phyloP scores from a whole-genome alignment of 2,888 invertebrate genomes.

The Teinopalpus imperialis region DNA sequence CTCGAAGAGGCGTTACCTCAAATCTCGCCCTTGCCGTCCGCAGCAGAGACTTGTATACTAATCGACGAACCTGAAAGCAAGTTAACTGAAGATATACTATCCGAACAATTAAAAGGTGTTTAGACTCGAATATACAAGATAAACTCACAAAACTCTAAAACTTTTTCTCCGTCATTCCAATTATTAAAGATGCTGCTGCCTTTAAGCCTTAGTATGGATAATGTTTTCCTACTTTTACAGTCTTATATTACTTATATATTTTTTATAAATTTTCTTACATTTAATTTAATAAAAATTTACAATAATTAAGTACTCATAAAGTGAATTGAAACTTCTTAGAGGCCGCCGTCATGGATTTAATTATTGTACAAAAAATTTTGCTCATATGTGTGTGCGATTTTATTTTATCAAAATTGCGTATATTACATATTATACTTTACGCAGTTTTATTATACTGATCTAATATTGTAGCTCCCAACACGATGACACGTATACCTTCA shows the following conservation, averaged over 20 bases:
- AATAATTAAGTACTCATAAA: conserved; percentile 1
- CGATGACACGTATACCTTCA: conserved; percentile 24
- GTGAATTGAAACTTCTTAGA: conserved; percentile 7
- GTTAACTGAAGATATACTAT: conserved; percentile 28
- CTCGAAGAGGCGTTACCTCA: conserved; percentile 39
- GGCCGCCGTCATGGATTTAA: conserved; percentile 15
- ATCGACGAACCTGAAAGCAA: conserved; percentile 46
- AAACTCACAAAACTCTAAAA: too few species aligned
- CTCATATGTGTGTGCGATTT: not conserved
- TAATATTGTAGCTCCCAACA: conserved; percentile 7
- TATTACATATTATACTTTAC: too few species aligned
- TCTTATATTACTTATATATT: conserved; percentile 21
- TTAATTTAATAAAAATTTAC: conserved; percentile 8
- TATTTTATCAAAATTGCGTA: too few species aligned
- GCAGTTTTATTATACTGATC: not conserved
- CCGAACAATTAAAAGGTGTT: conserved; percentile 46
- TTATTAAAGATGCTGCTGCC: not conserved
- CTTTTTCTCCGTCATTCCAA: too few species aligned
- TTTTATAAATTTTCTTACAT: not conserved
- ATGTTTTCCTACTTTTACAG: conserved; percentile 19
- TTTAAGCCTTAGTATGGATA: conserved; percentile 12
- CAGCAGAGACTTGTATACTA: conserved; percentile 52
- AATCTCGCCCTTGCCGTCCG: conserved; percentile 28
- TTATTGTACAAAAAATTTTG: not conserved
- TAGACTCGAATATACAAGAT: conserved; percentile 9